Conservation (phyloP, 2,888 invertebrate species). For the Ceraclea dissimilis region DNA sequence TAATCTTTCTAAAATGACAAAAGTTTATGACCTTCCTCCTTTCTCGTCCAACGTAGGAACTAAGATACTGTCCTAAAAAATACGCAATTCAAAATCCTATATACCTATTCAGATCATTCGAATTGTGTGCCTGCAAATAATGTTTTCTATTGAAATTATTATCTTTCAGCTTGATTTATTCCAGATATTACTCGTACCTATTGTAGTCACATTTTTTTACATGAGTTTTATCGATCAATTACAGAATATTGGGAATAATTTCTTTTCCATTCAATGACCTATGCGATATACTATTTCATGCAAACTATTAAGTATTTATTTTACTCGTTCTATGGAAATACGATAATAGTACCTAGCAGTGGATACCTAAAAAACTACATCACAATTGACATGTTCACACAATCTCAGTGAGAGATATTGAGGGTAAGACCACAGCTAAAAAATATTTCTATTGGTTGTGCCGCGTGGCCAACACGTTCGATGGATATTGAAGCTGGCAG, state of each 20-base stretch:
- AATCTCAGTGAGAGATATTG: neutral
- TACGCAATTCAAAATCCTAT: too few relatives aligned
- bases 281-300: neutral
- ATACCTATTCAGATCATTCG: too few relatives aligned
- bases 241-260: neutral
- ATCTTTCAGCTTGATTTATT: too few relatives aligned
- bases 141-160: too few relatives aligned
- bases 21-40: too few relatives aligned
- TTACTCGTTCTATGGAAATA: conserved; percentile 7
- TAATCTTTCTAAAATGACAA: too few relatives aligned
- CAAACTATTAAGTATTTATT: neutral
- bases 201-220: too few relatives aligned
- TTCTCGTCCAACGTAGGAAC: too few relatives aligned
- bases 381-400: conserved; percentile 6
- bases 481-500: conserved; percentile 3
- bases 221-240: neutral
- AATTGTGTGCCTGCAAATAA: too few relatives aligned
- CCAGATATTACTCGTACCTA: too few relatives aligned
- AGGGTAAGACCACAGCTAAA: conserved; percentile 6
- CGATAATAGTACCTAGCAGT: neutral
- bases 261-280: neutral
- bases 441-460: conserved; percentile 11
- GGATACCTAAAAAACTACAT: neutral
- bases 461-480: conserved; percentile 2
- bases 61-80: too few relatives aligned